Conservation (phyloP, 2,888 invertebrate species). For the Cyaniris semiargus region DNA sequence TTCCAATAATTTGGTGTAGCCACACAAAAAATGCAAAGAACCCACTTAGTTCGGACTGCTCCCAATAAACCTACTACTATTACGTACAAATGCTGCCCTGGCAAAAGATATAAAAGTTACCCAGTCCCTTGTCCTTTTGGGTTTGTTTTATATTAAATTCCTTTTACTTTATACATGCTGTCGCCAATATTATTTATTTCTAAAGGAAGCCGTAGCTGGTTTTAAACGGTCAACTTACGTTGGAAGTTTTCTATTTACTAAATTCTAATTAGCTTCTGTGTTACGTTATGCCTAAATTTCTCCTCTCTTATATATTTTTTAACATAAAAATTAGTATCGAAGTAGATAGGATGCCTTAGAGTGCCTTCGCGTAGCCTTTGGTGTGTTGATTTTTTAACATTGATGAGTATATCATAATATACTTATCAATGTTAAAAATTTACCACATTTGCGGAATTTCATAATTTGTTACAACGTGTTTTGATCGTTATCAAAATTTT, state of each 20-base stretch:
- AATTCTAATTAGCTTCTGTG: neutral
- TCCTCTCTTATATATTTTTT: neutral
- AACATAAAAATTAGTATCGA: too few species aligned
- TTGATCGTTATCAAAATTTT: neutral
- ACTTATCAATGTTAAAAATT: too few species aligned
- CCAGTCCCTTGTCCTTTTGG: conserved; percentile 16
- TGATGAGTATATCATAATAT: too few species aligned
- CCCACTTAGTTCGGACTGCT: neutral
- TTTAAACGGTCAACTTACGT: neutral
- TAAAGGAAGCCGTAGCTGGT: neutral
- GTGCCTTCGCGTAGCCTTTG: too few species aligned
- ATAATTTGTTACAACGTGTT: too few species aligned
- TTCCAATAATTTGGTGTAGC: neutral
- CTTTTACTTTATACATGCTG: neutral
- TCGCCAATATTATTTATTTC: conserved; percentile 4
- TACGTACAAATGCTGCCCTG: neutral
- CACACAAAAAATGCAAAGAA: neutral
- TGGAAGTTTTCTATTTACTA: neutral
- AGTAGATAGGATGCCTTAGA: too few species aligned
- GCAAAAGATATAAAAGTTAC: neutral
- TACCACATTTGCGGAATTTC: too few species aligned
- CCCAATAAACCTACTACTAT: neutral
- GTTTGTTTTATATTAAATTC: conserved; percentile 13
- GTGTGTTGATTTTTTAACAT: neutral
- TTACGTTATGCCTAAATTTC: neutral